These are phyloP conservation scores for Prionailurus viverrinus DNA, from an alignment of 2,113 vertebrate species.

Conservation along the genomic window DNA sequence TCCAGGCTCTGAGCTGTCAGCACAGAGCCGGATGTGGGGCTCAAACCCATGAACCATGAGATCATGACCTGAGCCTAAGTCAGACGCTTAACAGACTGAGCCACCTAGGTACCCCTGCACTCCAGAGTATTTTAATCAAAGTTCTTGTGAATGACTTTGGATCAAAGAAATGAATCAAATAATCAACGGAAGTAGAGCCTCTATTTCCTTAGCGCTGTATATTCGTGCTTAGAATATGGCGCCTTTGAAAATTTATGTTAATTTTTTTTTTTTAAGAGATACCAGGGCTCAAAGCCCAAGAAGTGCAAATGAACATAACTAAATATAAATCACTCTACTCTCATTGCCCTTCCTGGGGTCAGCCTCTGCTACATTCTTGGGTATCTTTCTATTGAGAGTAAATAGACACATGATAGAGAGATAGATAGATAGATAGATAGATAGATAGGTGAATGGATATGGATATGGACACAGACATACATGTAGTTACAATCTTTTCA, in stretches of 20 bases:
- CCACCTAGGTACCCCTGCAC: background rate
- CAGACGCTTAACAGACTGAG: too few relatives aligned
- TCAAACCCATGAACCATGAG: too few relatives aligned
- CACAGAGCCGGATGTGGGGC: too few relatives aligned
- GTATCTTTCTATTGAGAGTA: background rate
- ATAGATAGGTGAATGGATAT: too few relatives aligned
- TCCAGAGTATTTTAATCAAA: slow-evolving; percentile 11
- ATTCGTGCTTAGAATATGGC: slow-evolving; percentile 4
- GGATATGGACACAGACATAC: background rate
- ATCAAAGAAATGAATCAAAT: background rate
- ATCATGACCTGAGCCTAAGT: too few relatives aligned
- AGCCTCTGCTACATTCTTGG: background rate
- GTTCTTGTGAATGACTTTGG: background rate
- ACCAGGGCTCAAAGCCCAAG: background rate
- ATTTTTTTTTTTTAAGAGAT: background rate
- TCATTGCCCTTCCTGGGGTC: background rate
- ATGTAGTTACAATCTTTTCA: background rate
- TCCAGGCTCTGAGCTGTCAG: too few relatives aligned
- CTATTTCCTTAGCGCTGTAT: background rate
- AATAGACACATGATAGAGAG: background rate
- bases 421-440: too few relatives aligned
- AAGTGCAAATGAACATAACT: background rate
- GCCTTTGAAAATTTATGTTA: slow-evolving; percentile 5
- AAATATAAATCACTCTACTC: background rate
- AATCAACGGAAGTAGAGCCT: background rate